Base-by-base conservation (phyloP, 1,140 invertebrate genomes). In the Harpegnathos saltator region DNA sequence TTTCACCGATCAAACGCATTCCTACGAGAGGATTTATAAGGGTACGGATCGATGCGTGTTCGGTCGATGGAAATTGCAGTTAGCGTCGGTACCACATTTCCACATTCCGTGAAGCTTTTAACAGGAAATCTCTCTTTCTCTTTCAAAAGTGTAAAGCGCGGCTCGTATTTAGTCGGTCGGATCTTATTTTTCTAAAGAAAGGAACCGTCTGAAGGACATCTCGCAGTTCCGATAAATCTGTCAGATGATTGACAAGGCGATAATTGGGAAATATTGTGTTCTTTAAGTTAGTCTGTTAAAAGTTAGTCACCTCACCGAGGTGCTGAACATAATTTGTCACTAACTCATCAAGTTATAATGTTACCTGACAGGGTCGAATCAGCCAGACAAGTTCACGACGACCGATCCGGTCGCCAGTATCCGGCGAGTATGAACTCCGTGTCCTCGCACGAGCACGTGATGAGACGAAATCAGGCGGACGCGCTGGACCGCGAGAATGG, bases 381-480 rank as follows among this genome's bases (percentile, higher is more conserved):
- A 26, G 81, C 89, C 9, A 87, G 91, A 50, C 91, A 89, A 54
- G 38, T 66, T 11, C 88, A 91, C 75, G 91, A 91, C 44, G 91
- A 92, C 3, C 82, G 90, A 68, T 83, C 80, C 29, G 62, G 22
- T 54, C 85, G 90, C 17, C 90, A 89, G 11, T 82, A 86, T 68
- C 38, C 83, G 22, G 59, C 71, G 1, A 85, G 62, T n/a, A 38
- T 82, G 63, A 85, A 81, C 29, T 85, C 88, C 22, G 82, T 88
- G 33, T 82, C 80, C n/a, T 74, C 84, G 22, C 90, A 93, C 69
- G 92, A 94, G 5, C 91, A 90, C 38, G 69, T 89, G 82, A 84
- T 91, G 62, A 91, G 92, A 88, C 88, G 92, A 74, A 92, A 85
- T 90, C 92, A 94, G 86, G 83, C 87, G 11, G 92, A 92, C 54